Percentiles rank a stretch among this genome's conserved stretches.
Conservation (phyloP, 2,888 invertebrate species). For the Pachydiplax longipennis region DNA sequence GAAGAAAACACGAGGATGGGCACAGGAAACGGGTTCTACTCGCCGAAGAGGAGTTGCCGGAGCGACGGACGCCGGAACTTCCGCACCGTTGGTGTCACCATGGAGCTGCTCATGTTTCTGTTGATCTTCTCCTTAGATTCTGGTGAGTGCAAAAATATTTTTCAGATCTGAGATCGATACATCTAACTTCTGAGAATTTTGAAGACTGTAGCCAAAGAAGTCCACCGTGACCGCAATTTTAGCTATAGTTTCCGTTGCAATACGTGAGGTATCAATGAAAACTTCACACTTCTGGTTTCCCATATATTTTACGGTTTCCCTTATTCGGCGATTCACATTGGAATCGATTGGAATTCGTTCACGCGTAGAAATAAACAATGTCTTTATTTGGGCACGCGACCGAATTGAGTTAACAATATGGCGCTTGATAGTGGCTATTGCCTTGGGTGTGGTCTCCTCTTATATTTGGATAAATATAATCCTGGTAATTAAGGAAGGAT, state of each 20-base stretch:
- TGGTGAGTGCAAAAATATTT: background rate
- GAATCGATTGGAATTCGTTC: background rate
- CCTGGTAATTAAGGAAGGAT: too few species aligned
- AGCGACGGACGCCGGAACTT: background rate
- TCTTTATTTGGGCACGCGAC: background rate
- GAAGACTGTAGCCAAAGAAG: too few species aligned
- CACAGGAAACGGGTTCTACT: background rate
- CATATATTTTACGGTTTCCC: too few species aligned
- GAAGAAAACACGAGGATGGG: background rate
- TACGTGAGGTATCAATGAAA: too few species aligned
- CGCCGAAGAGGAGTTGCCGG: background rate
- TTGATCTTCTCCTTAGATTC: slow-evolving; percentile 15
- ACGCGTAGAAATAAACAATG: too few species aligned
- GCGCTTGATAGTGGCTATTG: background rate
- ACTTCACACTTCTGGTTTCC: too few species aligned
- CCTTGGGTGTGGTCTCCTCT: background rate
- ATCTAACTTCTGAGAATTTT: background rate
- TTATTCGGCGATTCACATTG: background rate
- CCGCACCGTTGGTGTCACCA: background rate
- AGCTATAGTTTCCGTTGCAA: too few species aligned
- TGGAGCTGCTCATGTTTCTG: background rate
- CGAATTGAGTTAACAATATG: background rate
- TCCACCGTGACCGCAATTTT: too few species aligned
- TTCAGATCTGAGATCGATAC: background rate
- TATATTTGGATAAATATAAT: too few species aligned